Evolutionary conservation across 2,888 invertebrate genomes (phyloP).

Genomic region (Trypoxylon attenuatum): DNA sequence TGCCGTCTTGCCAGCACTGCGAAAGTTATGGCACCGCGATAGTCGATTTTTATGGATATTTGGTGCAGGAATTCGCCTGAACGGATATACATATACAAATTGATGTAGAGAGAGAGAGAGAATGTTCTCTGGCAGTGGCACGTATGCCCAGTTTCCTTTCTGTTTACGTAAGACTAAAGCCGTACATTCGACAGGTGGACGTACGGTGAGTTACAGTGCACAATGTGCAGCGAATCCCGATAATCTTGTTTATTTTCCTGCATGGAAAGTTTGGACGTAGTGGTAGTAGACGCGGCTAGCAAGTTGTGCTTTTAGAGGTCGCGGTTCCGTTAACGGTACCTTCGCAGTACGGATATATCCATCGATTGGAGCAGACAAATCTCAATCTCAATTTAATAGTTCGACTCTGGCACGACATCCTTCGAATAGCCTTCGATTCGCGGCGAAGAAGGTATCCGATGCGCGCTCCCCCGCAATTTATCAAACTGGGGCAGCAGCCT

Average conservation of each 20-base stretch:
- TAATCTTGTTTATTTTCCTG: slow-evolving; percentile 47
- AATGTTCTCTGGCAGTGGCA: no score
- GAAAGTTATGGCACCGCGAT: no score
- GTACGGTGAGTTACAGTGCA: slow-evolving; percentile 20
- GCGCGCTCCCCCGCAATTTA: slow-evolving; percentile 22
- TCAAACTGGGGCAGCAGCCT: slow-evolving; percentile 15
- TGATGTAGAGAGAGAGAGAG: no score
- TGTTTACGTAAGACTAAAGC: slow-evolving; percentile 10
- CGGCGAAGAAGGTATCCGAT: not conserved
- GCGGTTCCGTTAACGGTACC: not conserved
- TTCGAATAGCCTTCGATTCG: not conserved
- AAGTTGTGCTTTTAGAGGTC: not conserved
- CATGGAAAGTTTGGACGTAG: slow-evolving; percentile 7
- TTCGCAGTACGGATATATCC: not conserved
- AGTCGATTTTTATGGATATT: no score
- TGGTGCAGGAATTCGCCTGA: no score
- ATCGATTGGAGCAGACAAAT: slow-evolving; percentile 10
- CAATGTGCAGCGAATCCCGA: slow-evolving; percentile 23
- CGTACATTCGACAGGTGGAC: slow-evolving; percentile 36
- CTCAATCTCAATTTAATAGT: slow-evolving; percentile 9
- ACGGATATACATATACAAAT: not conserved
- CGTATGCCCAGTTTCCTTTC: not conserved
- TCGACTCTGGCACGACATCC: not conserved
- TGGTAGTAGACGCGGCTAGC: slow-evolving; percentile 8
- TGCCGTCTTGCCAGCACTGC: no score